These are phyloP conservation scores for Choristoneura rosaceana DNA, from an alignment of 2,888 invertebrate genomes.

Conservation along the genomic window DNA sequence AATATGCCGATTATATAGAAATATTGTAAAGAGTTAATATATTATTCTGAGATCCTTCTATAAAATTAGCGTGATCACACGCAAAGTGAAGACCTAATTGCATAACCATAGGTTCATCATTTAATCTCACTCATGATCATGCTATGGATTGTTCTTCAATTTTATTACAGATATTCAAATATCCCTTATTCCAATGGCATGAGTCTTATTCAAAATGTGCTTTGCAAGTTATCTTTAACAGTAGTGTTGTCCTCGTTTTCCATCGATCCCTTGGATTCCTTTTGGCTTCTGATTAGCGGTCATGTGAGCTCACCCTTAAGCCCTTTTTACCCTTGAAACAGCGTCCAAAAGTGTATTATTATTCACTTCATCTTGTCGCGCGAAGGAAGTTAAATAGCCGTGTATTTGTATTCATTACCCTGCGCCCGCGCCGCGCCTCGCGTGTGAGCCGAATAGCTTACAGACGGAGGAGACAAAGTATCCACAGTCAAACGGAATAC, in stretches of 20 bases:
- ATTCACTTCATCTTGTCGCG: slow-evolving; percentile 66
- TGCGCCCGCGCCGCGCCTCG: slow-evolving; percentile 65
- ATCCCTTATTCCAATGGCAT: too few relatives aligned
- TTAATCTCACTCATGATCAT: too few relatives aligned
- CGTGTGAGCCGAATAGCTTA: slow-evolving; percentile 72
- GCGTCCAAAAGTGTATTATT: slow-evolving; percentile 57
- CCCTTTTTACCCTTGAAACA: slow-evolving; percentile 64
- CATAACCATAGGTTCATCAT: too few relatives aligned
- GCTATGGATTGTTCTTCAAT: too few relatives aligned
- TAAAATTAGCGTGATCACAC: too few relatives aligned
- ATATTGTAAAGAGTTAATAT: too few relatives aligned
- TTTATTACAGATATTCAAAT: too few relatives aligned
- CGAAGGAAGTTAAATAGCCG: slow-evolving; percentile 78
- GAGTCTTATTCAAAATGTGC: too few relatives aligned
- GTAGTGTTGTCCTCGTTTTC: neutral
- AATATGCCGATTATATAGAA: too few relatives aligned
- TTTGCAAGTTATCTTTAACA: too few relatives aligned
- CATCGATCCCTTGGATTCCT: neutral
- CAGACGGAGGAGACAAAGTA: slow-evolving; percentile 41
- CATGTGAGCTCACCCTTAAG: slow-evolving; percentile 56
- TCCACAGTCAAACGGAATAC: slow-evolving; percentile 19
- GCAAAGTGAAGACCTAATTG: too few relatives aligned
- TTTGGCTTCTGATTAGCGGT: neutral
- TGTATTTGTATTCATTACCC: slow-evolving; percentile 81
- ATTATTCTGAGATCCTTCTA: too few relatives aligned